Evolutionary conservation across 1,140 invertebrate genomes (phyloP), one percentile per base, ranked within the genome.

Genomic region (Ostrea denselamellosa): DNA sequence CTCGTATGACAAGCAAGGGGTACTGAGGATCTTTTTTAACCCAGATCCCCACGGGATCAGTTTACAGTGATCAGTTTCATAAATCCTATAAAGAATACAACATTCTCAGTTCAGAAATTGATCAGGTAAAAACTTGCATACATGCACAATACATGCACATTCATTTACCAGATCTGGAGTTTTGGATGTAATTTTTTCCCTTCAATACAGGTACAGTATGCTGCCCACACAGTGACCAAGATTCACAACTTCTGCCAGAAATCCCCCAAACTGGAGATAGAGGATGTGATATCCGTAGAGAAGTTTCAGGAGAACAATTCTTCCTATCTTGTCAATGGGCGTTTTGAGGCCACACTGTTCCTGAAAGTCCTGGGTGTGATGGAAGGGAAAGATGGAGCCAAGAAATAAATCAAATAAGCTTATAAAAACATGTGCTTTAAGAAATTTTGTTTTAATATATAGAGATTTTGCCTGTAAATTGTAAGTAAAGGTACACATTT

Each of bases 301-400:
- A 88, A 88, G n/a, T 86, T 94, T n/a, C 91, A 84, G 34, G 87
- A 90, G 58, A 90, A 93, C 14, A 91, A 93, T 62, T 93, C 93
- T 0, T 89, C 90, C 0, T 93, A 91, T 86, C 90, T 94, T 12
- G 90, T 94, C 10, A 90, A 93, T 77, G 92, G 92, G 17, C 90
- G 89, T 19, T 86, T 94, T 53, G 89, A 92, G 56, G 92, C 92
- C 0, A 92, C 90, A 71, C 52, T 93, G 19, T 94, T 93, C 77
- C 85, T 94, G n/a, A 94, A 93, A 85, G 87, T 94, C 8, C 90
- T 93, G 82, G 88, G 91, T 44, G 56, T 92, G 25, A 88, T 88
- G 8, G 85, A 90, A 14, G 82, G 25, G 12, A 77, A 77, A 77
- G 68, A 77, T 0, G 68, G 68, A 34, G 14, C 9, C 68, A 77